These are phyloP conservation scores for Plebejus argus DNA, from an alignment of 2,888 invertebrate genomes.

Conservation along the genomic window DNA sequence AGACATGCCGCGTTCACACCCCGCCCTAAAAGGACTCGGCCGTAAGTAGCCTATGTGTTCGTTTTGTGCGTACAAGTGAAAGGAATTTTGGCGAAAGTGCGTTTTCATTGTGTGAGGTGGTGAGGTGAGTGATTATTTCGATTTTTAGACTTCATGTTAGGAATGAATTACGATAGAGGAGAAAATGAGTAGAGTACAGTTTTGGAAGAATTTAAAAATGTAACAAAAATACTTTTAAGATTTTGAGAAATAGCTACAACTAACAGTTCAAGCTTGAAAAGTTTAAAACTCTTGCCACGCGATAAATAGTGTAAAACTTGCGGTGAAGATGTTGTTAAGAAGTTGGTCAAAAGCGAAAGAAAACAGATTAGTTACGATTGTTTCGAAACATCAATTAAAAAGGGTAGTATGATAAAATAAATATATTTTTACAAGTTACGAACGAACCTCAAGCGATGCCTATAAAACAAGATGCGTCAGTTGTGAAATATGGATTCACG, in stretches of 20 bases:
- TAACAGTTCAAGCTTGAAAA: slow-evolving; percentile 17
- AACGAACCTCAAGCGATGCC: neutral
- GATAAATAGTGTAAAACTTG: neutral
- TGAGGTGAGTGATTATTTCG: neutral
- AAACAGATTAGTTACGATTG: neutral
- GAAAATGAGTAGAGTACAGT: neutral
- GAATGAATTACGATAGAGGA: neutral
- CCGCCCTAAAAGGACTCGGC: slow-evolving; percentile 72
- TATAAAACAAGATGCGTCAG: neutral
- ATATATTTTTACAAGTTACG: neutral
- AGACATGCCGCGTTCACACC: slow-evolving; percentile 71
- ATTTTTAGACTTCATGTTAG: neutral
- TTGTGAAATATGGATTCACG: slow-evolving; percentile 19
- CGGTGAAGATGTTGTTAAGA: slow-evolving; percentile 7
- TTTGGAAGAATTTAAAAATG: neutral
- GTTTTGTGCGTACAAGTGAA: slow-evolving; percentile 49
- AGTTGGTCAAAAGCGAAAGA: neutral
- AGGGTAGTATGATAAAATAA: neutral
- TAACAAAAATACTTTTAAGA: neutral
- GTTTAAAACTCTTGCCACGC: slow-evolving; percentile 10
- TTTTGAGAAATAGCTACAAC: neutral
- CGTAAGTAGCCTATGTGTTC: slow-evolving; percentile 60
- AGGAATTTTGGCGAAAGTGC: slow-evolving; percentile 30
- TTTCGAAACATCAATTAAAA: neutral
- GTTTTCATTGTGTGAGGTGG: neutral